A percentile compares a stretch with the other conserved stretches of the same genome.
Conservation (phyloP, 1,140 invertebrate genomes). For the Macrocentrus cingulum region DNA sequence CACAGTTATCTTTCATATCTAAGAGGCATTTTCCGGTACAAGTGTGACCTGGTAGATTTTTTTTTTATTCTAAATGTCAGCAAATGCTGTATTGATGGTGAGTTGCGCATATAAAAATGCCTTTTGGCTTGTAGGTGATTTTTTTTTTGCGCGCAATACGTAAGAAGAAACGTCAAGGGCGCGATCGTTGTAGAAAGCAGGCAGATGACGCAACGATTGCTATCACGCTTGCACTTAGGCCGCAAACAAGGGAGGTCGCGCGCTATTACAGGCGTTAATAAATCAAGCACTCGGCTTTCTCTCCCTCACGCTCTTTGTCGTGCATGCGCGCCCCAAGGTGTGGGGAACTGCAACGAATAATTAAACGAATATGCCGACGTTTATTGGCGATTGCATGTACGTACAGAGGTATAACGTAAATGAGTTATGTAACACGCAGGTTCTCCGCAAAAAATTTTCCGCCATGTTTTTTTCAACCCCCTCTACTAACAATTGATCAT, state of each 20-base stretch:
- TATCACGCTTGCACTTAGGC: not conserved
- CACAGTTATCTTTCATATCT: too few species aligned
- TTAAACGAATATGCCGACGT: slow-evolving; percentile 23
- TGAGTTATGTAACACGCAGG: slow-evolving; percentile 5
- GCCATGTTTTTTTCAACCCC: not conserved
- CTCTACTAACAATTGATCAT: not conserved
- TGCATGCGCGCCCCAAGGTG: slow-evolving; percentile 23
- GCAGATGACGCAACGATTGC: not conserved
- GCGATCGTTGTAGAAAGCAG: not conserved
- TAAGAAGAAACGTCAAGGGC: not conserved
- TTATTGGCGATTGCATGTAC: slow-evolving; percentile 18
- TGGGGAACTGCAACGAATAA: slow-evolving; percentile 13
- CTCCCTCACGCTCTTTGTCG: slow-evolving; percentile 31
- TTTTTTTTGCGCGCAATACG: too few species aligned
- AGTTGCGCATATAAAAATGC: too few species aligned
- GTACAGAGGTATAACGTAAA: not conserved
- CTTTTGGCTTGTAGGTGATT: too few species aligned
- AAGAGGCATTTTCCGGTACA: too few species aligned
- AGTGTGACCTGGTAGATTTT: too few species aligned
- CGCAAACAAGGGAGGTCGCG: slow-evolving; percentile 35
- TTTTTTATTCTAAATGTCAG: too few species aligned
- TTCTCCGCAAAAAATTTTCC: not conserved
- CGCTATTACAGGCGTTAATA: slow-evolving; percentile 41
- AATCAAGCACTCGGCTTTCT: slow-evolving; percentile 31
- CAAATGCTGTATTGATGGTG: too few species aligned